These are phyloP conservation scores for Lepidothrix coronata DNA, from an alignment of 2,113 vertebrate genomes.

Conservation along the genomic window DNA sequence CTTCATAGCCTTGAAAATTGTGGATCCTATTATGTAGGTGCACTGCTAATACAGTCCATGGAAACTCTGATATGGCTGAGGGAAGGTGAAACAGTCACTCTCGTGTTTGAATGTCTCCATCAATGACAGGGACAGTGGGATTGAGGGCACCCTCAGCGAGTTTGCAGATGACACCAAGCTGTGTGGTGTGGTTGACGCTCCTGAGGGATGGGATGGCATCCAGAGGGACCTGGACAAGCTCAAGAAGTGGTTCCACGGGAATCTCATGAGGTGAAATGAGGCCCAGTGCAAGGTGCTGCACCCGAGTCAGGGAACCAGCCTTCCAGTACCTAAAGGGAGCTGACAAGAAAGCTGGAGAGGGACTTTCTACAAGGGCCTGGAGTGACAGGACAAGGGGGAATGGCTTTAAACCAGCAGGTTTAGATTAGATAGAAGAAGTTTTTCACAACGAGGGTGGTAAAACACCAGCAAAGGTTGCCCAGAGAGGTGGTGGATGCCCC, in stretches of 20 bases:
- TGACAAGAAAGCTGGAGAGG: neutral
- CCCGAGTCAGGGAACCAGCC: neutral
- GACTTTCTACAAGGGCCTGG: neutral
- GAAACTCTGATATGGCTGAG: neutral
- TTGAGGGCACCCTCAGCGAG: neutral
- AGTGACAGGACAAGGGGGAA: neutral
- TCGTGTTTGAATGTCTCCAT: neutral
- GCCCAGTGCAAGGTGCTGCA: neutral
- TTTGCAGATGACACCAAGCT: neutral
- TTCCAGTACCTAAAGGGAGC: neutral
- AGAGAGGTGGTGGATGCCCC: neutral
- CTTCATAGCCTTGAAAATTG: neutral
- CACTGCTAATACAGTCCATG: neutral
- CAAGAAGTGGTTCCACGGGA: neutral
- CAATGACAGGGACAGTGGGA: neutral
- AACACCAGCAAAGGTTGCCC: neutral
- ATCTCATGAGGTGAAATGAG: neutral
- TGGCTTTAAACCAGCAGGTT: neutral
- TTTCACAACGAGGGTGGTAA: neutral
- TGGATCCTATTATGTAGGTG: neutral
- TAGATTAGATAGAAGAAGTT: neutral
- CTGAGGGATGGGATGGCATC: neutral
- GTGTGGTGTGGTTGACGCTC: neutral
- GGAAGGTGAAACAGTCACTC: neutral
- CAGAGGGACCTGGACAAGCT: neutral